Evolutionary conservation across 2,888 invertebrate genomes (phyloP).

Genomic region (Prenolepis imparis): DNA sequence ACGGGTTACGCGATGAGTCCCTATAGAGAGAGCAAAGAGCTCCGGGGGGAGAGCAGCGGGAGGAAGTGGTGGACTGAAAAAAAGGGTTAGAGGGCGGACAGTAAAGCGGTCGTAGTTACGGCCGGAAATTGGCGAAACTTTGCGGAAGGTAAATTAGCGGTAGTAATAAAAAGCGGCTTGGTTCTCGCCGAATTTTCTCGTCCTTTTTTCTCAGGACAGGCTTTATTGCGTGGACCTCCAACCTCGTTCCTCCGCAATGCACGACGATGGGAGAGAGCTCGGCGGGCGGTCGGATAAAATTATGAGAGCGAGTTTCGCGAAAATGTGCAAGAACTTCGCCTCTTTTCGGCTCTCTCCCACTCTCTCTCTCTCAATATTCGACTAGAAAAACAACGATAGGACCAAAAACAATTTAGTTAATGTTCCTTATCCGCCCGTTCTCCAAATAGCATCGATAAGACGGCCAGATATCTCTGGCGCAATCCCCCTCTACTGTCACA

Average conservation of each 20-base stretch:
- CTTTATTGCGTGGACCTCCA: constrained; percentile 47
- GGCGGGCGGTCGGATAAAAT: constrained; percentile 55
- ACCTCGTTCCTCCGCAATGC: constrained; percentile 39
- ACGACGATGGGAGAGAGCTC: constrained; percentile 23
- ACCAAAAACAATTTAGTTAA: constrained; percentile 78
- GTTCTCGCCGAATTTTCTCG: constrained; percentile 63
- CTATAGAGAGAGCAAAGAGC: constrained; percentile 45
- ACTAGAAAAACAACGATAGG: constrained; percentile 54
- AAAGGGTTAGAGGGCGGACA: constrained; percentile 67
- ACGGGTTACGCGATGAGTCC: constrained; percentile 53
- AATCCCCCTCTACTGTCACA: constrained; percentile 50
- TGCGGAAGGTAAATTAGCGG: constrained; percentile 79
- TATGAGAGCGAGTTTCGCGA: constrained; percentile 61
- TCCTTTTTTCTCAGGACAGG: constrained; percentile 48
- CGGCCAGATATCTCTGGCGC: constrained; percentile 66
- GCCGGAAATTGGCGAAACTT: constrained; percentile 80
- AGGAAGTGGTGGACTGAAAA: constrained; percentile 17
- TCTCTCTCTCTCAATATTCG: neutral
- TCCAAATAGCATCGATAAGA: constrained; percentile 74
- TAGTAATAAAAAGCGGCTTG: constrained; percentile 77
- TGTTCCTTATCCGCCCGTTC: constrained; percentile 62
- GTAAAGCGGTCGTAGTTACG: constrained; percentile 73
- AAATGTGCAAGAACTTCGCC: constrained; percentile 57
- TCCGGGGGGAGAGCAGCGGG: constrained; percentile 50
- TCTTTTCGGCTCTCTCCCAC: neutral